Conservation (phyloP, 2,888 invertebrate species). For the Dolomedes plantarius region DNA sequence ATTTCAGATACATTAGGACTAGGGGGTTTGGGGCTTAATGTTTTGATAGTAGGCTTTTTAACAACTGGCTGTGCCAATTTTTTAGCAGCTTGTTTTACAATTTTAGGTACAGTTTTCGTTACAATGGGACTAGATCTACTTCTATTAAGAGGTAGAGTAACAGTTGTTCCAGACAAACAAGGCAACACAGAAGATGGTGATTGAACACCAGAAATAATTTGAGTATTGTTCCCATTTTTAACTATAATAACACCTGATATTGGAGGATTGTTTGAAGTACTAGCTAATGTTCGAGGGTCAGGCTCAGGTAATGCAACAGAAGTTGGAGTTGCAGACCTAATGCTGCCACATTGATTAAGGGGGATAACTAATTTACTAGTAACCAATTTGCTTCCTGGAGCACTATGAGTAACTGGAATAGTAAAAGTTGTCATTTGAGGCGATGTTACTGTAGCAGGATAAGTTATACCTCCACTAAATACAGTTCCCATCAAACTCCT, state of each 20-base stretch:
- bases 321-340: constrained; percentile 14
- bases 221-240: constrained; percentile 54
- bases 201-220: constrained; percentile 46
- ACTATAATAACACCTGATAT: constrained; percentile 56
- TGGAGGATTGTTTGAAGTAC: constrained; percentile 18
- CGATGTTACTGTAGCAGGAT: constrained; percentile 27
- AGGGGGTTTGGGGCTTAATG: neutral
- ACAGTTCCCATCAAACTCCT: constrained; percentile 36
- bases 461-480: constrained; percentile 18
- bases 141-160: constrained; percentile 13
- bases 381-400: constrained; percentile 37
- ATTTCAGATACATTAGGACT: neutral
- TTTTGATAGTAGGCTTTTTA: constrained; percentile 19
- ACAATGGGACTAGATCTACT: constrained; percentile 26
- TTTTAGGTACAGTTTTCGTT: constrained; percentile 49
- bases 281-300: constrained; percentile 7
- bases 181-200: neutral
- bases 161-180: constrained; percentile 6
- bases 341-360: constrained; percentile 40
- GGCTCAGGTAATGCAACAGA: constrained; percentile 26
- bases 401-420: constrained; percentile 47
- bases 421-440: constrained; percentile 54
- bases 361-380: constrained; percentile 65
- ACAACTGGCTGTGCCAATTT: constrained; percentile 30
- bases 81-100: constrained; percentile 49